These are phyloP conservation scores for Struthio camelus DNA, from an alignment of 2,113 vertebrate species.

Conservation along the genomic window DNA sequence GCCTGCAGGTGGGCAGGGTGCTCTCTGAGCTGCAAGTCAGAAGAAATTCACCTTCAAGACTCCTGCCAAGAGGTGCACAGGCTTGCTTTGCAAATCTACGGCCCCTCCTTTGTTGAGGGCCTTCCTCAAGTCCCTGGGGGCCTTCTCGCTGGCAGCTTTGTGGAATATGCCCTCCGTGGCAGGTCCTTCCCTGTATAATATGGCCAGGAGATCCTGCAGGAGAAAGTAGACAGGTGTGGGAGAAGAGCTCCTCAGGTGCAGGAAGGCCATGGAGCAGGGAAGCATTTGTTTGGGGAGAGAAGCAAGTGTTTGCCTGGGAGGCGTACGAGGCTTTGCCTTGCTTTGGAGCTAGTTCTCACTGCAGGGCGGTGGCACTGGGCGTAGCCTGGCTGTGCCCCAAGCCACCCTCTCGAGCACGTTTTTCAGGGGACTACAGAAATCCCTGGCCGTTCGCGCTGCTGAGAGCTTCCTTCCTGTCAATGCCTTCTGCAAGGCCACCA, in stretches of 20 bases:
- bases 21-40: neutral
- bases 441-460: neutral
- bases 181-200: conserved; percentile 85
- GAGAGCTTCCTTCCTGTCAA: neutral
- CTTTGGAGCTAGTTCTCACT: neutral
- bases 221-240: neutral
- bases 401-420: neutral
- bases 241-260: neutral
- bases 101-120: conserved; percentile 81
- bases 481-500: neutral
- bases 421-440: neutral
- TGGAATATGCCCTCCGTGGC: conserved; percentile 92
- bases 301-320: neutral
- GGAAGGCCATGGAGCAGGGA: neutral
- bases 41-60: conserved; percentile 85
- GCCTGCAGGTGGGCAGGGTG: neutral
- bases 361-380: neutral
- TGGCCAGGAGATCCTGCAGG: conserved; percentile 83
- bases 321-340: neutral
- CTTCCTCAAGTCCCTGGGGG: conserved; percentile 85
- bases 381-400: neutral
- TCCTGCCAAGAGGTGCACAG: conserved; percentile 86
- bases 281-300: neutral
- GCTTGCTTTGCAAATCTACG: conserved; percentile 79
- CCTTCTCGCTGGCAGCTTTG: conserved; percentile 86